Evolutionary conservation across 2,113 vertebrate genomes (phyloP), one percentile per base, ranked within the genome.

Genomic region (Okapia johnstoni): DNA sequence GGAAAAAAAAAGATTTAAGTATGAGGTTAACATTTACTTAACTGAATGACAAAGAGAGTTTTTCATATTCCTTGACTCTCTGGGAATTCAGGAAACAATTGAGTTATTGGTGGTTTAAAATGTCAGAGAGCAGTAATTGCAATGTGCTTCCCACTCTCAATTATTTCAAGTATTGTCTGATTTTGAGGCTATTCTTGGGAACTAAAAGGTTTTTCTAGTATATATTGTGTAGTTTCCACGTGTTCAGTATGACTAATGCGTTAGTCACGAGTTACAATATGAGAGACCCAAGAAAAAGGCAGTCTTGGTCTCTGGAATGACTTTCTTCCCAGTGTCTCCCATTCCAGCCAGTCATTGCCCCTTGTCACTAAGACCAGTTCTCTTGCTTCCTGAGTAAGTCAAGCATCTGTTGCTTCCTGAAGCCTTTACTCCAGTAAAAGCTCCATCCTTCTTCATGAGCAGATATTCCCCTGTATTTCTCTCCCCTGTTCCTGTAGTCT

Each of bases 51-150:
- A 96, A 83, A 92, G 94, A 80, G n/a, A 17, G n/a, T 40, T 92
- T 96, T 84, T 80, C 19, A 3, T 36, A 19, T 85, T 81, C 90
- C 52, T 86, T 58, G 58, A 95, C 94, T 85, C 86, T 87, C 90
- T 93, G 96, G 94, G 97, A 98, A 95, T 92, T 95, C 95, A 96
- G 85, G 80, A 85, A 96, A 97, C 96, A 98, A 97, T 81, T 88
- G 96, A 97, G 94, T 88, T 96, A 88, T 73, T 57, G 93, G 92
- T 60, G 63, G 92, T 88, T 96, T 88, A 90, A 95, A 94, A 98
- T 95, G 97, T 94, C 97, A 96, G 92, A 80, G 70, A 90, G 86
- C 70, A 85, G 54, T 30, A 54, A 94, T 85, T 48, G 66, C 96
- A 96, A 23, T 89, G 54, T n/a, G 85, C 90, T 88, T 88, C 97